Evolutionary conservation across 2,888 invertebrate species (phyloP).

Genomic region (Anthrax anthrax): DNA sequence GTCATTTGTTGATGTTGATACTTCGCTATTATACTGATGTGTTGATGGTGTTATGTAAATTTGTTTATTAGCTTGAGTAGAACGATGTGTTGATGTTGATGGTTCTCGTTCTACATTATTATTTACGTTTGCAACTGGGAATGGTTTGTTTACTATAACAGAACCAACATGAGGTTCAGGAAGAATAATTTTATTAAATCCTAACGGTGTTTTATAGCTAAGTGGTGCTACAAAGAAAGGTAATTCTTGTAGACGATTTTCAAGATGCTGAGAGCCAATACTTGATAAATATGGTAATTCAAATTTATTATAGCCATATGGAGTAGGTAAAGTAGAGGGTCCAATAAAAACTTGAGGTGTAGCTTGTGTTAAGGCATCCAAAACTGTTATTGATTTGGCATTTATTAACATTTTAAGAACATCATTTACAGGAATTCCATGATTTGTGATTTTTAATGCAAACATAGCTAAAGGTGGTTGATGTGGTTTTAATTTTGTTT

Average conservation of each 20-base stretch:
- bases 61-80: neutral
- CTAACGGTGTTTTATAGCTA: slow-evolving; percentile 69
- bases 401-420: slow-evolving; percentile 54
- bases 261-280: slow-evolving; percentile 49
- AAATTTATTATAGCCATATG: slow-evolving; percentile 61
- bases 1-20: slow-evolving; percentile 3
- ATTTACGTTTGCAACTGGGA: slow-evolving; percentile 3
- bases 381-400: slow-evolving; percentile 59
- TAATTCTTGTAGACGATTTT: slow-evolving; percentile 55
- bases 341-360: slow-evolving; percentile 71
- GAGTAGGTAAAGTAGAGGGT: slow-evolving; percentile 56
- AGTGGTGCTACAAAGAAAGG: slow-evolving; percentile 78
- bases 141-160: slow-evolving; percentile 51
- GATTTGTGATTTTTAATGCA: slow-evolving; percentile 39
- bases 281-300: slow-evolving; percentile 70
- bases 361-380: slow-evolving; percentile 53
- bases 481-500: slow-evolving; percentile 53
- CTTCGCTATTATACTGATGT: slow-evolving; percentile 17
- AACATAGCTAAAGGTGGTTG: slow-evolving; percentile 76
- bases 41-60: slow-evolving; percentile 21
- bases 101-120: slow-evolving; percentile 12
- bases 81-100: slow-evolving; percentile 10
- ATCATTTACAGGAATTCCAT: slow-evolving; percentile 43
- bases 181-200: slow-evolving; percentile 72
- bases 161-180: slow-evolving; percentile 79